phyloP scores from a whole-genome alignment of 2,888 invertebrate species.

The Drosophila subquinaria region DNA sequence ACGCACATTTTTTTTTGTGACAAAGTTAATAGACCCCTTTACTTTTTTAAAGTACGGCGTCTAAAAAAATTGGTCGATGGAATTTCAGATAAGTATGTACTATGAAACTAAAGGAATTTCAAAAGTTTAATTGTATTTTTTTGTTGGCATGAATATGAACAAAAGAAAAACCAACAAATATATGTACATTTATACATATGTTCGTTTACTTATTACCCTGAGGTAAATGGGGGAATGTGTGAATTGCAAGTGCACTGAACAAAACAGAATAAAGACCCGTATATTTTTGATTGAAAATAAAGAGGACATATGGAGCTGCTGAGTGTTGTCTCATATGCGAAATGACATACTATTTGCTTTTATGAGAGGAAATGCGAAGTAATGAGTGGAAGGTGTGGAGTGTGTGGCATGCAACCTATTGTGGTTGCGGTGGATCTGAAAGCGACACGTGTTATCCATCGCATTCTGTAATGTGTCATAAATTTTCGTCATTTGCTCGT shows the following conservation, averaged over 20 bases:
- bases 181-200: neutral
- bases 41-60: too few relatives aligned
- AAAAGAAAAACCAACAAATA: neutral
- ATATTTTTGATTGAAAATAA: conserved; percentile 10
- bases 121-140: neutral
- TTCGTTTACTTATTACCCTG: neutral
- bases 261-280: neutral
- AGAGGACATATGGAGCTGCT: neutral
- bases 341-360: neutral
- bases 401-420: conserved; percentile 11
- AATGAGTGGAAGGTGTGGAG: neutral
- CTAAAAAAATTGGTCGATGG: too few relatives aligned
- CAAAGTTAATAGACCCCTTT: too few relatives aligned
- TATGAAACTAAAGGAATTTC: too few relatives aligned
- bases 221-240: neutral
- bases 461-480: conserved; percentile 13
- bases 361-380: neutral
- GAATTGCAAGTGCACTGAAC: neutral
- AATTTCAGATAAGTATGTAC: too few relatives aligned
- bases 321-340: neutral
- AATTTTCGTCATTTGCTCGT: conserved; percentile 8
- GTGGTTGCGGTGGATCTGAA: neutral
- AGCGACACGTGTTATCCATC: conserved; percentile 9
- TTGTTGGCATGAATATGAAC: neutral
- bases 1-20: too few relatives aligned